Evolutionary conservation across 1,140 invertebrate species (phyloP).

Genomic region (Ruditapes philippinarum): DNA sequence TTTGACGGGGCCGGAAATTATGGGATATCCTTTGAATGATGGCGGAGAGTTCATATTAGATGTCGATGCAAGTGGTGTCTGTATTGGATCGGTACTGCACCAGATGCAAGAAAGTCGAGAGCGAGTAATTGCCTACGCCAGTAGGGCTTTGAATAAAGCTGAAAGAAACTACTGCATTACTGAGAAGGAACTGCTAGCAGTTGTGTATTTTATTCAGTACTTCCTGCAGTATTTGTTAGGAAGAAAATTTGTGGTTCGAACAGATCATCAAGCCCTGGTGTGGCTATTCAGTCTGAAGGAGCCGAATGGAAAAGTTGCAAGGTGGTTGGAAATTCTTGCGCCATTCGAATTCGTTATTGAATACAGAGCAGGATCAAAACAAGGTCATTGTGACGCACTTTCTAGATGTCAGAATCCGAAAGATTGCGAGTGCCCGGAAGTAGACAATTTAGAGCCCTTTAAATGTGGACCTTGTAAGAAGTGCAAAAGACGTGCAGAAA

Average conservation of each 20-base stretch:
- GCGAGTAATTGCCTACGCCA: conserved; percentile 69
- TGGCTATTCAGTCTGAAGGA: conserved; percentile 30
- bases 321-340: conserved; percentile 24
- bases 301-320: conserved; percentile 58
- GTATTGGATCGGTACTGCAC: too few relatives aligned
- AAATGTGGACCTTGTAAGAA: conserved; percentile 21
- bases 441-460: background rate
- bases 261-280: conserved; percentile 32
- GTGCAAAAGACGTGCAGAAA: background rate
- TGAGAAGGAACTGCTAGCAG: conserved; percentile 37
- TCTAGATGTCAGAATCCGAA: conserved; percentile 37
- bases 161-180: conserved; percentile 61
- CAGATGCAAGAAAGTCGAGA: background rate
- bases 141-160: conserved; percentile 53
- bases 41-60: background rate
- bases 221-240: conserved; percentile 58
- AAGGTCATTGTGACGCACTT: conserved; percentile 51
- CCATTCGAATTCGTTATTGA: conserved; percentile 53
- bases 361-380: conserved; percentile 47
- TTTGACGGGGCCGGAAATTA: too few relatives aligned
- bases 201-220: conserved; percentile 43
- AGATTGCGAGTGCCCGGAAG: background rate
- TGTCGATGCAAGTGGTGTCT: too few relatives aligned
- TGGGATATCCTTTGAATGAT: too few relatives aligned
- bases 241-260: conserved; percentile 30